A percentile compares a stretch with the other conserved stretches of the same genome.
Evolutionary conservation across 2,113 vertebrate species (phyloP).

Genomic region (Onychostoma macrolepis): DNA sequence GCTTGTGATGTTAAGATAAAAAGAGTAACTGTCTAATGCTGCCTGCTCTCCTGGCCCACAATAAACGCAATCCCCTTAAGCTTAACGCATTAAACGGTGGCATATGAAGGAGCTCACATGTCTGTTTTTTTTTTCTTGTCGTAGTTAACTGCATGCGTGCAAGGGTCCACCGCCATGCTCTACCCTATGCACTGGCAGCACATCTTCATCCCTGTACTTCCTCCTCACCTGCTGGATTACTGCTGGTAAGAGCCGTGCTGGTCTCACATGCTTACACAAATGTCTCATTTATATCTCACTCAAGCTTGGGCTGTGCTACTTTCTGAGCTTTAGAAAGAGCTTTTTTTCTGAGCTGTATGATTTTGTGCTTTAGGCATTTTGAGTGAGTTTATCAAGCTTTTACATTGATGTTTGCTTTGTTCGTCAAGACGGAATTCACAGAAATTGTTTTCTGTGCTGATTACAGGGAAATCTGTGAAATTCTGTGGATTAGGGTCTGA

Average conservation of each 20-base stretch:
- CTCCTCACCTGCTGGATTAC: conserved; percentile 96
- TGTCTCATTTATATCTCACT: not conserved
- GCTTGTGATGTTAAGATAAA: conserved; percentile 13
- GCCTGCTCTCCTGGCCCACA: conserved; percentile 1
- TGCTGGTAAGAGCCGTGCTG: conserved; percentile 87
- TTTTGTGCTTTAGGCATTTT: not conserved
- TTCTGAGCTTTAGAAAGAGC: not conserved
- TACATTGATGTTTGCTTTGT: not conserved
- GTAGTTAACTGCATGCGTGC: conserved; percentile 92
- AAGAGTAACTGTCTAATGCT: not conserved
- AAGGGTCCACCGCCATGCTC: conserved; percentile 90
- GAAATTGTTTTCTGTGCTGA: not conserved
- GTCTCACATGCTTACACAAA: conserved; percentile 19
- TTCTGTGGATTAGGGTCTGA: not conserved
- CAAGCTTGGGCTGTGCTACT: not conserved
- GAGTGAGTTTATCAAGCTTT: not conserved
- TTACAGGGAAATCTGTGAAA: not conserved
- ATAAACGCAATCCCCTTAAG: conserved; percentile 18
- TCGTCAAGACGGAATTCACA: not conserved
- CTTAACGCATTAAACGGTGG: not conserved
- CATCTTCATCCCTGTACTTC: conserved; percentile 97
- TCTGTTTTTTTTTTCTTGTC: conserved; percentile 20
- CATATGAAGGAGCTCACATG: conserved; percentile 16
- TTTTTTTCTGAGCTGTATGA: not conserved
- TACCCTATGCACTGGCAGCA: conserved; percentile 99